These are phyloP conservation scores for Crepidodera aurea DNA, from an alignment of 2,888 invertebrate species.

Conservation along the genomic window DNA sequence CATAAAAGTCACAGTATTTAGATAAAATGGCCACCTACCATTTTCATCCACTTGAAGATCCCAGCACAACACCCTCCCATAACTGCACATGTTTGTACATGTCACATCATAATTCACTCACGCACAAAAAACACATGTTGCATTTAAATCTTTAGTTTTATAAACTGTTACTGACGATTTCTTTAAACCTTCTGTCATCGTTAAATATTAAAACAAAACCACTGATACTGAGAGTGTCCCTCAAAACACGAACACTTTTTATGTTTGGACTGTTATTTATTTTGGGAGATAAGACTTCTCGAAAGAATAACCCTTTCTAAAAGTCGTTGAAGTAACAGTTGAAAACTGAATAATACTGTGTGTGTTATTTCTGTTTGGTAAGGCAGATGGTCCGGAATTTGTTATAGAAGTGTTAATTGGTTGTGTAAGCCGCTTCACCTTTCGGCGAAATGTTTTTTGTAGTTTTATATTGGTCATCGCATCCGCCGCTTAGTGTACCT, in stretches of 20 bases:
- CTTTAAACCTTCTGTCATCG: slow-evolving; percentile 43
- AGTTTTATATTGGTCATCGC: slow-evolving; percentile 48
- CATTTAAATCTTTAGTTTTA: slow-evolving; percentile 26
- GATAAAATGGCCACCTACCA: slow-evolving; percentile 32
- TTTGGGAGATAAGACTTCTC: slow-evolving; percentile 21
- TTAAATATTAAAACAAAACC: slow-evolving; percentile 26
- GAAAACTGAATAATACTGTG: slow-evolving; percentile 51
- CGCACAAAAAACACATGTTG: slow-evolving; percentile 43
- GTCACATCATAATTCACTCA: slow-evolving; percentile 43
- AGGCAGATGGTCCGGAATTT: slow-evolving; percentile 59
- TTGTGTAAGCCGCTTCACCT: slow-evolving; percentile 53
- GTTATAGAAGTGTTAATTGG: slow-evolving; percentile 60
- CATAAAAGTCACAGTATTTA: too few relatives aligned
- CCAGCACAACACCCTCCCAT: slow-evolving; percentile 24
- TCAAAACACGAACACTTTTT: background rate
- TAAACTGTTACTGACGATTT: slow-evolving; percentile 45
- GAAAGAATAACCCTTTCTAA: slow-evolving; percentile 45
- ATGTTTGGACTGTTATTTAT: slow-evolving; percentile 17
- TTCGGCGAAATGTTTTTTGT: slow-evolving; percentile 53
- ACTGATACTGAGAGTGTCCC: background rate
- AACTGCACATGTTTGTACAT: slow-evolving; percentile 8
- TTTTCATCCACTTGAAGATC: slow-evolving; percentile 24
- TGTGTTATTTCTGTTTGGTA: slow-evolving; percentile 42
- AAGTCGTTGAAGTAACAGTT: slow-evolving; percentile 47
- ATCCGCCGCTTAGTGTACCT: slow-evolving; percentile 48